Evolutionary conservation across 2,888 invertebrate genomes (phyloP).

Genomic region (Eugnorisma glareosa): DNA sequence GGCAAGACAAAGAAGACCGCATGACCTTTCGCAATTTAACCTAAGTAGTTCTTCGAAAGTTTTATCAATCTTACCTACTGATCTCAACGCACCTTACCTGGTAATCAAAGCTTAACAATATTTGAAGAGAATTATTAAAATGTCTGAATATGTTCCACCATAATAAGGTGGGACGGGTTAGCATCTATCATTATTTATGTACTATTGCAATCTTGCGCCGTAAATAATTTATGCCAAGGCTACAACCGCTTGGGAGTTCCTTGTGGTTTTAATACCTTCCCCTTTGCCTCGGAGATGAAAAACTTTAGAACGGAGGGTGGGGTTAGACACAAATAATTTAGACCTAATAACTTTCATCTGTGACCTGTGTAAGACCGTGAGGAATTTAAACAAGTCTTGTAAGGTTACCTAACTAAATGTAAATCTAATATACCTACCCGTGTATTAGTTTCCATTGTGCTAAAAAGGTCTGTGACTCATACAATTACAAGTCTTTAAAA

Average conservation of each 20-base stretch:
- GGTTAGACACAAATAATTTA: constrained; percentile 6
- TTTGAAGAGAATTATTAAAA: constrained; percentile 35
- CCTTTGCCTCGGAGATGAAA: constrained; percentile 21
- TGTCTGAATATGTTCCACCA: constrained; percentile 33
- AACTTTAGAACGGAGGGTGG: neutral
- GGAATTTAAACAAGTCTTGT: neutral
- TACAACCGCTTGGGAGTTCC: constrained; percentile 35
- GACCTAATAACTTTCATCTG: neutral
- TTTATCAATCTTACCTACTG: neutral
- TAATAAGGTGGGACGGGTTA: constrained; percentile 43
- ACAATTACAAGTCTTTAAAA: neutral
- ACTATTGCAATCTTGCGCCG: constrained; percentile 43
- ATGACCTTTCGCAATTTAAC: neutral
- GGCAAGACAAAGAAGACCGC: neutral
- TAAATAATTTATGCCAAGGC: constrained; percentile 39
- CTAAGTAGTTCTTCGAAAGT: neutral
- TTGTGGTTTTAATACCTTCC: constrained; percentile 31
- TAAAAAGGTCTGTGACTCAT: neutral
- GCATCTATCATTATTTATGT: constrained; percentile 53
- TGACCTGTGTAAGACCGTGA: neutral
- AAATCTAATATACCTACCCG: too few species aligned
- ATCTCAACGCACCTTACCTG: neutral
- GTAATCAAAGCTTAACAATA: constrained; percentile 1
- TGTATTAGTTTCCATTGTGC: neutral
- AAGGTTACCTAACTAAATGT: neutral